Evolutionary conservation across 2,797 vertebrate genomes (phyloP), one percentile per base, ranked within the genome.

Genomic region (Cossypha niveicapilla): DNA sequence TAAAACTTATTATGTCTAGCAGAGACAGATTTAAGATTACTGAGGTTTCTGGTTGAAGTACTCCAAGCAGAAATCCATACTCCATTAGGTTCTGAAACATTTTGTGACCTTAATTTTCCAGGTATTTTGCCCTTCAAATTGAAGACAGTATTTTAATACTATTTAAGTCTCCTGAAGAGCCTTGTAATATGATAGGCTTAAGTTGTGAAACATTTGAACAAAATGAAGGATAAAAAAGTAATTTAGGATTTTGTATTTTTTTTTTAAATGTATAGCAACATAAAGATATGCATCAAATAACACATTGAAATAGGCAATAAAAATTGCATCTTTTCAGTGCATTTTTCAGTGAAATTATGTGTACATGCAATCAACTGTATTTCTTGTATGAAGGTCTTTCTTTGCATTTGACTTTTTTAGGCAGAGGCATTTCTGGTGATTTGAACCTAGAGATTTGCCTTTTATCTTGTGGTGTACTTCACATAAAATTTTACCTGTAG

Each of bases 21-120:
- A 95, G 86, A 97, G 96, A 94, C 76, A 97, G 95, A 96, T 93
- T 94, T 94, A 96, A 97, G 96, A 97, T 97, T 95, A 89, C 95
- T 92, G 87, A 94, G 67, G 72, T 97, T 97, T 97, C 96, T 98
- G 90, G 94, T 82, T 97, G 95, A 97, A 94, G 75, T 95, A 96
- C 86, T 97, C 95, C 79, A 85, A 96, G 88, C 92, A 96, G 96
- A 97, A 97, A 97, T 97, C 96, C 86, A 97, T 98, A 97, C 92
- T 96, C 95, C 95, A 97, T 97, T 97, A 97, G 86, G 74, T 93
- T 96, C 94, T 96, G 88, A 94, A 97, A 95, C 86, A 96, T 96
- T 88, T 90, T 79, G 79, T 96, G 96, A 97, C 97, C 97, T 97
- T 98, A 97, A 97, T 98, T 97, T 98, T 97, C 96, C 95, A 97